These are phyloP conservation scores for Lepetodrilus schrolli DNA, from an alignment of 2,888 invertebrate species.

Conservation along the genomic window DNA sequence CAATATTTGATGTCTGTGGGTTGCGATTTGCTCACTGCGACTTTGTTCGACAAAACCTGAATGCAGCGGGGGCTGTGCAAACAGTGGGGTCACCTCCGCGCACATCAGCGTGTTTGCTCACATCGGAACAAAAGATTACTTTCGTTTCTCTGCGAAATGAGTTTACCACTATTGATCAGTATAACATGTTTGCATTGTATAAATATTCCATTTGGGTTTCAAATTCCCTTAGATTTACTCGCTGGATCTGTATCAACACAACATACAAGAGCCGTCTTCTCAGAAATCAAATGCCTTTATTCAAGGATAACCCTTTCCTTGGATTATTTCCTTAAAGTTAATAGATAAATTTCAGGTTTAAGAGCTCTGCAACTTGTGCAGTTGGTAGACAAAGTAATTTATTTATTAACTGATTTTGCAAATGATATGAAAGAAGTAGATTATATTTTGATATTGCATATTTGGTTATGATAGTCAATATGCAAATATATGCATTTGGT, in stretches of 20 bases:
- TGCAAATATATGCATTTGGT: too few species aligned
- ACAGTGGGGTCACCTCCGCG: constrained; percentile 14
- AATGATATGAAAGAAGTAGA: too few species aligned
- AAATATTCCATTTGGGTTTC: constrained; percentile 27
- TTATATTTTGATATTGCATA: too few species aligned
- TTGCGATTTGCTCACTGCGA: constrained; percentile 41
- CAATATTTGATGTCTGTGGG: constrained; percentile 48
- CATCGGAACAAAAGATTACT: constrained; percentile 43
- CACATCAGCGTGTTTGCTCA: constrained; percentile 40
- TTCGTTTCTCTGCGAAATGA: constrained; percentile 40
- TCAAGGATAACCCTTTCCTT: not conserved
- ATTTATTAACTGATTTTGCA: too few species aligned
- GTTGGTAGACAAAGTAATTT: not conserved
- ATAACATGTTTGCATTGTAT: constrained; percentile 19
- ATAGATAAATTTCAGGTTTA: not conserved
- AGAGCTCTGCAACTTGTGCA: not conserved
- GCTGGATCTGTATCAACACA: constrained; percentile 10
- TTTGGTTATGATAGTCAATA: too few species aligned
- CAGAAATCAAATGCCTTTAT: constrained; percentile 12
- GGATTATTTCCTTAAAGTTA: constrained; percentile 1
- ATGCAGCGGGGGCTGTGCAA: constrained; percentile 17
- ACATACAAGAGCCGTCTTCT: constrained; percentile 8
- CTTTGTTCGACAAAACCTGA: constrained; percentile 30
- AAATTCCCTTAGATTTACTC: constrained; percentile 21
- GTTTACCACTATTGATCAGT: constrained; percentile 36